Evolutionary conservation across 2,888 invertebrate genomes (phyloP).

Genomic region (Rotaria sp.): DNA sequence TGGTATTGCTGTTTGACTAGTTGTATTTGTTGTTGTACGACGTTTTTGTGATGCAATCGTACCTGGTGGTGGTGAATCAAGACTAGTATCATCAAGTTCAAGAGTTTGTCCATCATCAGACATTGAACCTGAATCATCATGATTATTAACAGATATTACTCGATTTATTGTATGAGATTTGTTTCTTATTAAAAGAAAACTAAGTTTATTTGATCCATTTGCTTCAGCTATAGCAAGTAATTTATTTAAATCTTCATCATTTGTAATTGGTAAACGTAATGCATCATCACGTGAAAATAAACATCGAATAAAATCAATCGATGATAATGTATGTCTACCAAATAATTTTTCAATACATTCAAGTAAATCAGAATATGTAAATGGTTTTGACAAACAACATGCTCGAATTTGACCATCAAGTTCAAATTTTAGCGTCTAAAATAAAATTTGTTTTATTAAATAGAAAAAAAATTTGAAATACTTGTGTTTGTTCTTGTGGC

Average conservation of each 20-base stretch:
- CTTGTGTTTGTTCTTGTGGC: background rate
- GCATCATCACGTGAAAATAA: background rate
- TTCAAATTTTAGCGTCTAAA: slow-evolving; percentile 1
- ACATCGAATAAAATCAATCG: background rate
- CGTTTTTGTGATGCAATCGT: background rate
- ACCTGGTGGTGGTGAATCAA: slow-evolving; percentile 12
- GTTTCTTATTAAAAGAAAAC: background rate
- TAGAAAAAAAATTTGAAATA: background rate
- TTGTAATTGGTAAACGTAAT: background rate
- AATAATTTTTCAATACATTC: background rate
- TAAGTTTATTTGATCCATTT: background rate
- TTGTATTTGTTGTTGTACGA: background rate
- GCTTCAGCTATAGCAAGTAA: background rate
- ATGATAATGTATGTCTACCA: background rate
- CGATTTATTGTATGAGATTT: background rate
- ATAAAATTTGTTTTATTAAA: background rate
- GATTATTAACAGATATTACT: background rate
- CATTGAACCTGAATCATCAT: background rate
- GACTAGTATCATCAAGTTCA: background rate
- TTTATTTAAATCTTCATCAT: slow-evolving; percentile 21
- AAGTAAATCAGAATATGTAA: background rate
- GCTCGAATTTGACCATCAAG: background rate
- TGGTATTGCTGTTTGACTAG: background rate
- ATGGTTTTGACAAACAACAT: background rate
- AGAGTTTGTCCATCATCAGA: background rate